A percentile compares a stretch with the other conserved stretches of the same genome.
Conservation (phyloP, 1,140 invertebrate genomes). For the Carposina sasakii region DNA sequence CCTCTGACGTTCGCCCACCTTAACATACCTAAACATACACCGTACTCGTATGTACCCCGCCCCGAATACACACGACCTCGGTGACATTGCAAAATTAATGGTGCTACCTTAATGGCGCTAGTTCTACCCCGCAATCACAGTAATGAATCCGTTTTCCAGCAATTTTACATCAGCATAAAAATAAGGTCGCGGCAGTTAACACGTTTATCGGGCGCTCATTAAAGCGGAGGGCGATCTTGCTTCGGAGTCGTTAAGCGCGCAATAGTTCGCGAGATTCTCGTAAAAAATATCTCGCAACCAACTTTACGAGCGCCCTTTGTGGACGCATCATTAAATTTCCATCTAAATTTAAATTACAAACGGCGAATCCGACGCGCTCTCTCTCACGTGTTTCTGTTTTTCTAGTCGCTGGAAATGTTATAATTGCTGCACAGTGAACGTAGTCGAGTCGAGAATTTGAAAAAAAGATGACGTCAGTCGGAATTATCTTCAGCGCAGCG, state of each 20-base stretch:
- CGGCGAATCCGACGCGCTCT: conserved; percentile 62
- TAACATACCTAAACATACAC: neutral
- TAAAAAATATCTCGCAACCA: conserved; percentile 72
- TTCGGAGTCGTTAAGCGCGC: conserved; percentile 71
- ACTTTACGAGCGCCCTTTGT: conserved; percentile 72
- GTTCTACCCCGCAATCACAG: conserved; percentile 32
- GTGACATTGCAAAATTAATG: conserved; percentile 25
- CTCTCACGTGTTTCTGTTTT: conserved; percentile 68
- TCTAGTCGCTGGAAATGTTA: conserved; percentile 70
- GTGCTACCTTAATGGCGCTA: conserved; percentile 35
- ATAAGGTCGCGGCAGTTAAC: conserved; percentile 70
- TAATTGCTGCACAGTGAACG: conserved; percentile 70
- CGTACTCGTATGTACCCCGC: conserved; percentile 2
- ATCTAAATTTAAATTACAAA: conserved; percentile 73
- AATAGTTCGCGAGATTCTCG: conserved; percentile 72
- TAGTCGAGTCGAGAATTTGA: conserved; percentile 67
- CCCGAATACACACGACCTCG: neutral
- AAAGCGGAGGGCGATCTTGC: conserved; percentile 69
- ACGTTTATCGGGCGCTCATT: conserved; percentile 72
- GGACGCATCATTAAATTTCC: conserved; percentile 72
- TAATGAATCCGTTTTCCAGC: conserved; percentile 67
- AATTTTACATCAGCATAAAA: conserved; percentile 69
- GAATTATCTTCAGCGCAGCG: conserved; percentile 72
- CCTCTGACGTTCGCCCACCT: conserved; percentile 9
- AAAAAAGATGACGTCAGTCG: conserved; percentile 71